Evolutionary conservation across 2,113 vertebrate genomes (phyloP), one percentile per base, ranked within the genome.

Genomic region (Psettodes erumei): DNA sequence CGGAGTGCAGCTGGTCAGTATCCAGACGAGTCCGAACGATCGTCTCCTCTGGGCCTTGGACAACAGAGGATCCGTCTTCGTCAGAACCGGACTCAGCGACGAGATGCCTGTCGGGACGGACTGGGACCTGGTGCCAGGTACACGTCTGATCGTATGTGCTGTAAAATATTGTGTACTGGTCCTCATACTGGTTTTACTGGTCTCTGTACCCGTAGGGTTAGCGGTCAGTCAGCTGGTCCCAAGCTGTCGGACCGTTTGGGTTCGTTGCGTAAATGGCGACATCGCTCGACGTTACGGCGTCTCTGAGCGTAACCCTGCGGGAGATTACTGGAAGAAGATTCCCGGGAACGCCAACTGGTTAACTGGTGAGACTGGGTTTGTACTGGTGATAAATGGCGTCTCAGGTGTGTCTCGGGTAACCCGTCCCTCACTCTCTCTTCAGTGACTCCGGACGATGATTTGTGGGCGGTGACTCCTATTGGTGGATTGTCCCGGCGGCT

Each of bases 251-350:
- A 98, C 97, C 0, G 96, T 96, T 50, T 99, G 98, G 98, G 96
- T 97, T 18, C 95, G 95, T 8, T 98, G 97, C 77, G 91, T 95
- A 5, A 98, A 95, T 0, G 98, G 97, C 5, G 96, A 98, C 6
- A 81, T 99, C 1, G 97, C 98, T 58, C 95, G 98, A 3, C 95
- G 98, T 0, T 98, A 98, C 0, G 98, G 98, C 3, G 21, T 99
- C 84, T 96, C 95, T 0, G 95, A 96, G 67, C 95, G 95, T 71
- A 98, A 99, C 76, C 95, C 97, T 0, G 96, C 98, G 0, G 98
- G 98, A 59, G 98, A 99, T 79, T 99, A 99, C 91, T 99, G 98
- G 98, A 99, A 99, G 89, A 99, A 97, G 79, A 95, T 96, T 37
- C 98, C 98, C 0, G 98, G 98, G 6, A 92, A 76, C 0, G 91